These are phyloP conservation scores for Orthonevra nobilis DNA, from an alignment of 2,888 invertebrate species.

Conservation along the genomic window DNA sequence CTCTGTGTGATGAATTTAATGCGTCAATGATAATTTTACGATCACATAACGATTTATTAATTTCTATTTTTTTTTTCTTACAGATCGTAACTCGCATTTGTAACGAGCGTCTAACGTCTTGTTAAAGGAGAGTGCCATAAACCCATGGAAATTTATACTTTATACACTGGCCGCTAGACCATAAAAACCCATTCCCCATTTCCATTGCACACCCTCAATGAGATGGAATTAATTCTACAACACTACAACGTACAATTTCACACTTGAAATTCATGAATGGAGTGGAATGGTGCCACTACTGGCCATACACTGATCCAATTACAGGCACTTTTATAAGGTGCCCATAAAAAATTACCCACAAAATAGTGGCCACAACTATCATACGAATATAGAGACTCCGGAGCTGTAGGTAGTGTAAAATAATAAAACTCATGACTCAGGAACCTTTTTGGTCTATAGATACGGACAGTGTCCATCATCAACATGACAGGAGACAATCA, in stretches of 20 bases:
- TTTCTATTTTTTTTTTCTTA: conserved; percentile 26
- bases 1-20: conserved; percentile 20
- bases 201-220: conserved; percentile 47
- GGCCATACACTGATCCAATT: conserved; percentile 68
- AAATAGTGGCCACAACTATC: conserved; percentile 20
- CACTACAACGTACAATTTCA: conserved; percentile 67
- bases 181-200: conserved; percentile 58
- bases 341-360: conserved; percentile 49
- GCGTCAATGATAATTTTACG: conserved; percentile 56
- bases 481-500: conserved; percentile 41
- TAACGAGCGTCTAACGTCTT: conserved; percentile 56
- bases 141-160: no score
- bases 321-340: conserved; percentile 38
- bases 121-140: conserved; percentile 40
- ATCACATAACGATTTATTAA: conserved; percentile 63
- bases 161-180: conserved; percentile 32
- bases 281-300: conserved; percentile 23
- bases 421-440: conserved; percentile 32
- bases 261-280: conserved; percentile 68
- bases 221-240: conserved; percentile 52
- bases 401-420: conserved; percentile 33
- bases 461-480: background rate
- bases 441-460: background rate
- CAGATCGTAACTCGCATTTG: conserved; percentile 48
- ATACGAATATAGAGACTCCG: no score